phyloP scores from a whole-genome alignment of 1,140 invertebrate species.

The Araneus ventricosus region DNA sequence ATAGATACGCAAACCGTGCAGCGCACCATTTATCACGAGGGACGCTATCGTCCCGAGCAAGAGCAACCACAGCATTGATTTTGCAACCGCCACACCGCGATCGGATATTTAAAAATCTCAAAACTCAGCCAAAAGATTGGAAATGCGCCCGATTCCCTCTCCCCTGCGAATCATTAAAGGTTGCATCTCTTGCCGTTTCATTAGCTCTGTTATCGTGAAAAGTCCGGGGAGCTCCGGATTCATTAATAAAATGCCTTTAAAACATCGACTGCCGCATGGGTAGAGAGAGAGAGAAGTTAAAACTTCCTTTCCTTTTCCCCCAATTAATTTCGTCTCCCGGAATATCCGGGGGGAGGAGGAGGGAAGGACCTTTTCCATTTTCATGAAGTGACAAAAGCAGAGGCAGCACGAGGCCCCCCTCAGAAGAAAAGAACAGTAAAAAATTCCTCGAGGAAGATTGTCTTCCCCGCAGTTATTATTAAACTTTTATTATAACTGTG shows the following conservation, averaged over 20 bases:
- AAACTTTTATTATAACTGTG: slow-evolving; percentile 73
- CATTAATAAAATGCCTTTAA: slow-evolving; percentile 73
- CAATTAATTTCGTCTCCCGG: slow-evolving; percentile 65
- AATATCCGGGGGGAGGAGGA: too few relatives aligned
- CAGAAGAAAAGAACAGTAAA: neutral
- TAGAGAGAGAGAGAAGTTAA: slow-evolving; percentile 53
- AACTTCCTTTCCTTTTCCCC: slow-evolving; percentile 41
- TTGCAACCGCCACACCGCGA: slow-evolving; percentile 31
- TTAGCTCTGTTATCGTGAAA: slow-evolving; percentile 66
- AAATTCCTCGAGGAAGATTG: slow-evolving; percentile 19
- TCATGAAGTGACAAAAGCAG: slow-evolving; percentile 67
- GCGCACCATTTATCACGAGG: slow-evolving; percentile 26
- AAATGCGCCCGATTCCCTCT: neutral
- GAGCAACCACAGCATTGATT: slow-evolving; percentile 19
- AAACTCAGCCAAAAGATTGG: slow-evolving; percentile 15
- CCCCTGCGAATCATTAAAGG: slow-evolving; percentile 57
- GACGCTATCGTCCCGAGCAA: slow-evolving; percentile 31
- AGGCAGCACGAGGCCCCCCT: neutral
- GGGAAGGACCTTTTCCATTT: slow-evolving; percentile 35
- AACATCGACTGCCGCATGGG: slow-evolving; percentile 56
- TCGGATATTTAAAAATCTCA: slow-evolving; percentile 62
- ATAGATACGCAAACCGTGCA: neutral
- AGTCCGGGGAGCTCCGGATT: slow-evolving; percentile 34
- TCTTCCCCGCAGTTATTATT: slow-evolving; percentile 64
- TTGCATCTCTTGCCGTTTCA: slow-evolving; percentile 66